Base-by-base conservation (phyloP, 2,797 vertebrate genomes). In the Leucoraja ocellata region DNA sequence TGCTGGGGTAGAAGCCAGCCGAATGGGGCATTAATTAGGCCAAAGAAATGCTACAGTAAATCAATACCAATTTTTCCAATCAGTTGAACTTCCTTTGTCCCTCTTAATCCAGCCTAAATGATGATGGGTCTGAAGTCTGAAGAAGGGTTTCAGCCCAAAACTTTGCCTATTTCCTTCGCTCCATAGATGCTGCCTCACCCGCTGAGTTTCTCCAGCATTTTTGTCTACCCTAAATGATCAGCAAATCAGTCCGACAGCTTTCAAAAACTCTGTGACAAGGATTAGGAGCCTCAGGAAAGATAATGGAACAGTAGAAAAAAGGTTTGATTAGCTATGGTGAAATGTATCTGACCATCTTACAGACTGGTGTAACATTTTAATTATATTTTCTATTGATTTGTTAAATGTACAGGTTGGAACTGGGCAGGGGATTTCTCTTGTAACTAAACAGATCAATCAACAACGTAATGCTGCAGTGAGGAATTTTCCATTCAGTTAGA, bases 401-500 rank as follows among this genome's bases (percentile, higher is more conserved):
- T 16, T 46, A 28, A 76, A 92, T 68, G 25, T 36, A 76, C 25
- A 76, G 7, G 7, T 39, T 54, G 46, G 76, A 74, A 7, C 68
- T 76, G 36, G 23, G 32, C 32, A 23, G n/a, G 28, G 71, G 23
- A 36, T 68, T 54, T 23, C 71, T 28, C n/a, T 91, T 28, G 18
- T 73, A 91, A 23, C 39, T 65, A 18, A 88, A 88, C 61, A 88
- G 61, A 68, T 88, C 28, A 74, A 71, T 73, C 63, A 74, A 11
- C 68, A 73, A 73, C 2, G 14, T 23, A 36, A 54, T 10, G 9
- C 13, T 39, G 39, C 36, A 11, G 90, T 76, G 71, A 92, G 71
- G 90, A 74, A 92, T 92, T 92, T 73, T 92, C 46, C 71, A 23
- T 92, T 92, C 23, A 92, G 46, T 92, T 71, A 76, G 68, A 73